Percentiles rank a stretch among this genome's conserved stretches.
Conservation (phyloP, 2,797 vertebrate species). For the Perodicticus potto region DNA sequence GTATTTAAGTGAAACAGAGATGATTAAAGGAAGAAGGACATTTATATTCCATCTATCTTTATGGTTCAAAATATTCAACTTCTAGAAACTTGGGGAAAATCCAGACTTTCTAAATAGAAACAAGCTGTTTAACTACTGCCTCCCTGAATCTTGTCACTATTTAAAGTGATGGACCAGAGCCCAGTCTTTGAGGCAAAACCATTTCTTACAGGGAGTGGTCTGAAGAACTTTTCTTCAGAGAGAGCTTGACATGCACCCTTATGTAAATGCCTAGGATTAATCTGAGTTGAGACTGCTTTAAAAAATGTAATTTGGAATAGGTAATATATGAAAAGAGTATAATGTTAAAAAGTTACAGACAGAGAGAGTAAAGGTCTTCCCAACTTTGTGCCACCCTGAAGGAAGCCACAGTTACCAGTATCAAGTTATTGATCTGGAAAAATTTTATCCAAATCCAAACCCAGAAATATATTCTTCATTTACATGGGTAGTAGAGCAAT, state of each 20-base stretch:
- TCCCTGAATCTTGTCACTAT: background rate
- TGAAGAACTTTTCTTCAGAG: background rate
- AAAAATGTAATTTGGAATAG: background rate
- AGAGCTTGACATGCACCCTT: background rate
- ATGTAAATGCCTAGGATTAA: background rate
- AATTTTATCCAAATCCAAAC: background rate
- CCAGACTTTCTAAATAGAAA: background rate
- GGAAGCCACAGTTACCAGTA: background rate
- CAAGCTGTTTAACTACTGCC: background rate
- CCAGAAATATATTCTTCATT: background rate
- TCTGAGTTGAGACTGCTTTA: slow-evolving; percentile 4
- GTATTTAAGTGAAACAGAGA: slow-evolving; percentile 30
- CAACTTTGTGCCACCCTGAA: background rate
- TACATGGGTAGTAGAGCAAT: background rate
- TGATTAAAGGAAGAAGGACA: background rate
- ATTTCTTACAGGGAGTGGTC: background rate
- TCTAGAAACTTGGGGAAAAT: slow-evolving; percentile 12
- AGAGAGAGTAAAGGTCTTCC: background rate
- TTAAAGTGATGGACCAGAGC: background rate
- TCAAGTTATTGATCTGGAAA: background rate
- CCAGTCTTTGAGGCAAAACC: slow-evolving; percentile 31
- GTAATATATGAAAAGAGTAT: background rate
- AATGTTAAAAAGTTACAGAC: background rate
- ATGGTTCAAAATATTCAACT: background rate
- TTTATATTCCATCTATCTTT: background rate